These are phyloP conservation scores for Liasis olivaceus DNA, from an alignment of 2,797 vertebrate species.

Conservation along the genomic window DNA sequence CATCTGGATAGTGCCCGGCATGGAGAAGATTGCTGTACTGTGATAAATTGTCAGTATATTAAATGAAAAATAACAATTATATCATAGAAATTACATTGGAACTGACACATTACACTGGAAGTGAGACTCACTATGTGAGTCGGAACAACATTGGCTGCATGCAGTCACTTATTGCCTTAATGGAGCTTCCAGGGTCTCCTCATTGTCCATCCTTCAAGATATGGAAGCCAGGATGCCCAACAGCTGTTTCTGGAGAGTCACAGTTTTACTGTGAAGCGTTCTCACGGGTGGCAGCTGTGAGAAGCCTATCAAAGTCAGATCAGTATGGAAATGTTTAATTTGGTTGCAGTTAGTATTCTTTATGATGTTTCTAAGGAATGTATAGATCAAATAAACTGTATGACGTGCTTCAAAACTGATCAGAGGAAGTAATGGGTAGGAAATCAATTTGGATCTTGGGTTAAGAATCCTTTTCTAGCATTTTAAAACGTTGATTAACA, in stretches of 20 bases:
- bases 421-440: neutral
- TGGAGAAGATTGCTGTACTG: no score
- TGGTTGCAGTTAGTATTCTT: neutral
- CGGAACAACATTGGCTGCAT: neutral
- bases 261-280: neutral
- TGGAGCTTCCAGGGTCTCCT: neutral
- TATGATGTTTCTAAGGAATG: neutral
- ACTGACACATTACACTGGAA: neutral
- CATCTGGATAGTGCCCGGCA: no score
- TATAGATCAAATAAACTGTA: neutral
- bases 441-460: neutral
- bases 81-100: neutral
- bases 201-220: neutral
- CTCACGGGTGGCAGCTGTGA: neutral
- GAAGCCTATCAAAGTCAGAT: neutral
- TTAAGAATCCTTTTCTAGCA: neutral
- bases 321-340: neutral
- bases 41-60: constrained; percentile 37
- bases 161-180: neutral
- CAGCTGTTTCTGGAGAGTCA: neutral
- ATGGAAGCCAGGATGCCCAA: neutral
- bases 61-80: neutral
- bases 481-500: neutral
- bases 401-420: neutral
- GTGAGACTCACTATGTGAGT: neutral